These are phyloP conservation scores for Stylophora pistillata DNA, from an alignment of 64 coral and sea anemone genomes.

Conservation along the genomic window DNA sequence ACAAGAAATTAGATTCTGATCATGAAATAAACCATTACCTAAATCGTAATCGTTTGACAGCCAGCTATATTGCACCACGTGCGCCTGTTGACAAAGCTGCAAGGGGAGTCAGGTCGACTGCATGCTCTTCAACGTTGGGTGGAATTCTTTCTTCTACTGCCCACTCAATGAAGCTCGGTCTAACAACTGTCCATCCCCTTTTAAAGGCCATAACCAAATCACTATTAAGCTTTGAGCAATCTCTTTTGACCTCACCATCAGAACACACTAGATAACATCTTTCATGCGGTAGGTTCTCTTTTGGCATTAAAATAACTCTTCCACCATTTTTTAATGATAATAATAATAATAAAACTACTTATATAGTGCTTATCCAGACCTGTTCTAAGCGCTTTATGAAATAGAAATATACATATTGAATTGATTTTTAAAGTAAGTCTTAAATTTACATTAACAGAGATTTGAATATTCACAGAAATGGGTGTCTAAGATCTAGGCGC, in stretches of 20 bases:
- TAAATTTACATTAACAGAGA: too few species aligned
- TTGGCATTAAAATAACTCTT: background rate
- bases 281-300: background rate
- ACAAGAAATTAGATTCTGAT: slow-evolving; percentile 34
- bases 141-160: background rate
- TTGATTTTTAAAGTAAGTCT: too few species aligned
- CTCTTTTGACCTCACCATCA: background rate
- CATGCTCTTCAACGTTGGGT: background rate
- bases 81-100: slow-evolving; percentile 4
- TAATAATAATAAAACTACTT: too few species aligned
- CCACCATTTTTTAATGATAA: background rate
- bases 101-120: background rate
- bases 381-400: too few species aligned
- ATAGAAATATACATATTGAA: too few species aligned
- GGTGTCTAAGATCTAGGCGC: too few species aligned
- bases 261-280: background rate
- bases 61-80: background rate
- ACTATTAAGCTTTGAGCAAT: background rate
- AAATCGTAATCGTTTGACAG: background rate
- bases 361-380: too few species aligned
- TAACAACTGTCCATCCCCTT: background rate
- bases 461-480: too few species aligned
- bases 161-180: background rate
- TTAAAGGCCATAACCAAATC: background rate
- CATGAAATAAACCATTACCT: slow-evolving; percentile 21